Percentiles rank a stretch among this genome's conserved stretches.
These are phyloP conservation scores for Rhyacichthys aspro DNA, from an alignment of 2,797 vertebrate genomes.

Conservation along the genomic window DNA sequence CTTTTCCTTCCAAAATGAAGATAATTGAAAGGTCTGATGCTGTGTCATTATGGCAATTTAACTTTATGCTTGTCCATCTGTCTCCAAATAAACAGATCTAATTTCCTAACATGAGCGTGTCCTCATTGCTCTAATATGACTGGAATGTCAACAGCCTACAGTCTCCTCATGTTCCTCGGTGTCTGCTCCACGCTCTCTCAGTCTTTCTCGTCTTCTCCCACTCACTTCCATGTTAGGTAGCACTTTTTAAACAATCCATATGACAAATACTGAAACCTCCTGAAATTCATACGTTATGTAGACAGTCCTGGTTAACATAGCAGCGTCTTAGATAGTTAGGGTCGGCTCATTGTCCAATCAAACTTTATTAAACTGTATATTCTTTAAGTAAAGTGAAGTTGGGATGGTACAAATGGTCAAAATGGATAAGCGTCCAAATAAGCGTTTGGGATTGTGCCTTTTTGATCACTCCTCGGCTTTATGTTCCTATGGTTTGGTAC, in stretches of 20 bases:
- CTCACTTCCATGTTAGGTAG: neutral
- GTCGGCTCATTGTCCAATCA: too few species aligned
- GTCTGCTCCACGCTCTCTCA: slow-evolving; percentile 6
- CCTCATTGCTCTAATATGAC: slow-evolving; percentile 25
- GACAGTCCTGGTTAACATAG: too few species aligned
- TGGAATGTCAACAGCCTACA: slow-evolving; percentile 45
- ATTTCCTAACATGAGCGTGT: slow-evolving; percentile 36
- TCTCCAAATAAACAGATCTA: slow-evolving; percentile 39
- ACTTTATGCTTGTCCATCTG: slow-evolving; percentile 29
- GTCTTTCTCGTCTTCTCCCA: neutral
- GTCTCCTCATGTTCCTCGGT: slow-evolving; percentile 34
- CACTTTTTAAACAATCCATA: neutral
- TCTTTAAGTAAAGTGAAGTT: too few species aligned
- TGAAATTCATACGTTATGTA: too few species aligned
- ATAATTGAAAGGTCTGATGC: slow-evolving; percentile 24
- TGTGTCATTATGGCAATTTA: slow-evolving; percentile 44
- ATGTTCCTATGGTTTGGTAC: too few species aligned
- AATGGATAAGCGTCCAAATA: too few species aligned
- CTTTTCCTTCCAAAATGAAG: slow-evolving; percentile 33
- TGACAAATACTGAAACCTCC: too few species aligned
- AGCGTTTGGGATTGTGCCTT: too few species aligned
- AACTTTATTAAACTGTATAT: too few species aligned
- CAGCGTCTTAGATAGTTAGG: too few species aligned
- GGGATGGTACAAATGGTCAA: too few species aligned
- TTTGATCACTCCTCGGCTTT: too few species aligned